phyloP scores from a whole-genome alignment of 35 echinoderm and acorn worm species.

The Holothuria glaberrima region DNA sequence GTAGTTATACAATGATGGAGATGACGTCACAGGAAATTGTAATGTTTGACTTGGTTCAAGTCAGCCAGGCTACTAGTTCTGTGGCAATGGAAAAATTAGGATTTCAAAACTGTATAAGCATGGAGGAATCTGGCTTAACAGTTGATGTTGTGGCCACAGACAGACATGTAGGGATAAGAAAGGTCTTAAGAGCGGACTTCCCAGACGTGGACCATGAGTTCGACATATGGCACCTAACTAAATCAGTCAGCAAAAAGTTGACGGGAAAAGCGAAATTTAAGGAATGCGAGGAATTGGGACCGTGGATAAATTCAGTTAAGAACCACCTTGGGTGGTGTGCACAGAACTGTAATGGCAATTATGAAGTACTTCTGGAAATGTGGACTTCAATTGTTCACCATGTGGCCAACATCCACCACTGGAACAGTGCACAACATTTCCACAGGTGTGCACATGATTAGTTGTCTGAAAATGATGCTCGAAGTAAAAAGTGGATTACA shows the following conservation, averaged over 20 bases:
- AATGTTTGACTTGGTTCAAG: conserved; percentile 20
- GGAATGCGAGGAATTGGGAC: conserved; percentile 48
- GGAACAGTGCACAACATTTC: conserved; percentile 35
- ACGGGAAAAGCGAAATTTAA: conserved; percentile 27
- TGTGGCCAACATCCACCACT: conserved; percentile 56
- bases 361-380: conserved; percentile 9
- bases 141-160: conserved; percentile 6
- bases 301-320: conserved; percentile 33
- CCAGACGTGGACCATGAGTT: conserved; percentile 58
- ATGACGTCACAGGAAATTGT: conserved; percentile 17
- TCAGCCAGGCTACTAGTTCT: background rate
- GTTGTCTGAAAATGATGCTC: background rate
- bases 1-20: conserved; percentile 60
- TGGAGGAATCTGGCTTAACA: background rate
- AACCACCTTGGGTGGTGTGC: conserved; percentile 63
- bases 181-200: conserved; percentile 11
- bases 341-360: conserved; percentile 13
- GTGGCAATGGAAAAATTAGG: conserved; percentile 3
- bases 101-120: background rate
- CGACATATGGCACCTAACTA: conserved; percentile 71
- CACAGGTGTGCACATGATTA: conserved; percentile 45
- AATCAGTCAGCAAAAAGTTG: conserved; percentile 41
- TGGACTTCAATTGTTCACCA: conserved; percentile 40
- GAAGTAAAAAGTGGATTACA: conserved; percentile 28
- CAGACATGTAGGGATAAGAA: conserved; percentile 13